phyloP scores from a whole-genome alignment of 2,888 invertebrate genomes.

The Apodemia duryi region DNA sequence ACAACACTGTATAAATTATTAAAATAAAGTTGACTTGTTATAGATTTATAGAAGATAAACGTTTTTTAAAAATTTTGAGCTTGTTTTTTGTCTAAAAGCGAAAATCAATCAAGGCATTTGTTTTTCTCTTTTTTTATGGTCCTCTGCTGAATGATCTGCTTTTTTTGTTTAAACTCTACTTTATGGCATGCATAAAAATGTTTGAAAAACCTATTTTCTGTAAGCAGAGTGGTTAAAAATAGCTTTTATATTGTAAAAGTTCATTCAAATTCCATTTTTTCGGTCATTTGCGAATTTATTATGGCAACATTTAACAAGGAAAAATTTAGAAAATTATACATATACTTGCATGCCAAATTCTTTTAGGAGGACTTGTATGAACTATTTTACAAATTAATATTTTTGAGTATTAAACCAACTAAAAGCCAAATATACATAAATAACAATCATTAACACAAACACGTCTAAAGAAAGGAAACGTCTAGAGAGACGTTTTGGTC shows the following conservation, averaged over 20 bases:
- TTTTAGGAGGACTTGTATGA: too few relatives aligned
- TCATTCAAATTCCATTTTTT: background rate
- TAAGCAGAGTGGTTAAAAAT: background rate
- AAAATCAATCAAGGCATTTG: constrained; percentile 37
- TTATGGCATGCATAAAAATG: constrained; percentile 4
- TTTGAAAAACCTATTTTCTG: background rate
- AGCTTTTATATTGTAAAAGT: background rate
- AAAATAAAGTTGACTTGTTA: constrained; percentile 33
- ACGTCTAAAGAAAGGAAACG: too few relatives aligned
- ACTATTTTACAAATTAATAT: too few relatives aligned
- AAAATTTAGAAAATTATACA: too few relatives aligned
- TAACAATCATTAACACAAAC: too few relatives aligned
- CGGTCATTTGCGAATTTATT: background rate
- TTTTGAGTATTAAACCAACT: too few relatives aligned
- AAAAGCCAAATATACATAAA: too few relatives aligned
- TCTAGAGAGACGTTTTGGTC: too few relatives aligned
- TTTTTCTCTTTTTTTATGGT: constrained; percentile 29
- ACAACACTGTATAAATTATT: constrained; percentile 23
- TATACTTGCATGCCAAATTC: too few relatives aligned
- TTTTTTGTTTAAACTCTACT: background rate
- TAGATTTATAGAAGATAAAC: constrained; percentile 37
- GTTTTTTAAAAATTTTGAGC: constrained; percentile 68
- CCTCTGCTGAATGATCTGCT: constrained; percentile 6
- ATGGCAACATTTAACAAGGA: background rate
- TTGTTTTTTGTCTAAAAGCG: constrained; percentile 66